Base-by-base conservation (phyloP, 2,888 invertebrate species). In the Drosophila tanythrix region DNA sequence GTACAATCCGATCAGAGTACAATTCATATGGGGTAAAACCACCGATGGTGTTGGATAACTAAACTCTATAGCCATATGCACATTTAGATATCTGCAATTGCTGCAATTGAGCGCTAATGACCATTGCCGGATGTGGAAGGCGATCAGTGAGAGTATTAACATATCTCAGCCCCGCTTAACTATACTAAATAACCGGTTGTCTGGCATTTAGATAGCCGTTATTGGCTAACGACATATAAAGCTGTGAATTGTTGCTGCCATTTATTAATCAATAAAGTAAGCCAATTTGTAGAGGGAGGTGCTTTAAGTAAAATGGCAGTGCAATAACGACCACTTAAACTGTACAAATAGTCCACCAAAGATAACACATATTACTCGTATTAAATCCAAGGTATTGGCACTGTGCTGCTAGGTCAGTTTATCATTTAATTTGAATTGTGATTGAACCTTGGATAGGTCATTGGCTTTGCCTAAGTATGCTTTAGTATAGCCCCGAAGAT, bases 91-190 rank as follows among this genome's bases (percentile, higher is more conserved):
- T 35, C 61, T 64, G 50, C 50, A 63, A 60, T 74, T 61, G 60
- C 48, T 56, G n/a, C 61, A 67, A 76, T 73, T 83, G 40, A 64
- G 52, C 56, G 43, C 50, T 55, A 79, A 79, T 83, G 55, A 51
- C 46, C 38, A 56, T 27, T 58, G 31, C 74, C 88, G 82, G 84
- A 87, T 77, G 35, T 77, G 36, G 46, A 40, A 66, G 60, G 71
- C 57, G 67, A 51, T 43, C 60, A 65, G 64, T 81, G 48, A 52
- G 58, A 76, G 58, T 38, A 64, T 55, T 50, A 76, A 25, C 70
- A 50, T 57, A 29, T 35, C 55, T 55, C n/a, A 40, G 13, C 40
- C 36, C 35, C 46, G 8, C 50, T 63, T 46, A 65, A 25, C 33
- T 56, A 29, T 18, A 70, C 31, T 27, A 58, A 76, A 65, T 55